Evolutionary conservation across 2,113 vertebrate species (phyloP).

Genomic region (Actinemys pallida): DNA sequence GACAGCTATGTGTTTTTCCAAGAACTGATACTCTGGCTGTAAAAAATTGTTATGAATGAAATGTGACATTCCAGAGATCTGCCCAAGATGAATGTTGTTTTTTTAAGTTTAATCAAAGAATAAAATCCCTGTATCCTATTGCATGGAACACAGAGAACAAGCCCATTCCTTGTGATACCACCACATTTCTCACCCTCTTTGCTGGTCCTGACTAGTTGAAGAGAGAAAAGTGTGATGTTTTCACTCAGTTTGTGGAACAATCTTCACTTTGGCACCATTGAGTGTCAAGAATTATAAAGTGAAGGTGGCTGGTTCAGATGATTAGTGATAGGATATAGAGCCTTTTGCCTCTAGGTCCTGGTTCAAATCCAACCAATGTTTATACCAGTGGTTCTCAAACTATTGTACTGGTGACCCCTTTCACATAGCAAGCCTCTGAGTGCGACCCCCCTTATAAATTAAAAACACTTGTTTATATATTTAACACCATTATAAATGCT

Average conservation of each 20-base stretch:
- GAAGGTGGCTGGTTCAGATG: fast-evolving
- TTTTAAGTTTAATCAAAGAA: background rate
- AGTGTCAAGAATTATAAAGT: background rate
- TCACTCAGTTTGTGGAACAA: background rate
- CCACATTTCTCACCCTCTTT: background rate
- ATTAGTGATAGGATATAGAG: background rate
- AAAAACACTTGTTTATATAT: too few relatives aligned
- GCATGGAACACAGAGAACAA: background rate
- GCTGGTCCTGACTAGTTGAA: background rate
- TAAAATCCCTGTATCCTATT: background rate
- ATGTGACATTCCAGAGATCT: background rate
- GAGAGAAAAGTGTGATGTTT: background rate
- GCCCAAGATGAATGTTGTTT: background rate
- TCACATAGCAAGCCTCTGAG: too few relatives aligned
- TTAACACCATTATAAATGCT: too few relatives aligned
- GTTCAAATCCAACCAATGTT: background rate
- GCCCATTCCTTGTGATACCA: background rate
- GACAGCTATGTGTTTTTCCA: background rate
- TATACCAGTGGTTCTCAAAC: background rate
- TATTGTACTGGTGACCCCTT: too few relatives aligned
- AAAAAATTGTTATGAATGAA: background rate
- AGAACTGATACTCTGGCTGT: background rate
- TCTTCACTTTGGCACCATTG: background rate
- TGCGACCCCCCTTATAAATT: too few relatives aligned
- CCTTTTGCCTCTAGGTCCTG: background rate